Conservation (phyloP, 2,113 vertebrate genomes). For the Sylvietta virens region DNA sequence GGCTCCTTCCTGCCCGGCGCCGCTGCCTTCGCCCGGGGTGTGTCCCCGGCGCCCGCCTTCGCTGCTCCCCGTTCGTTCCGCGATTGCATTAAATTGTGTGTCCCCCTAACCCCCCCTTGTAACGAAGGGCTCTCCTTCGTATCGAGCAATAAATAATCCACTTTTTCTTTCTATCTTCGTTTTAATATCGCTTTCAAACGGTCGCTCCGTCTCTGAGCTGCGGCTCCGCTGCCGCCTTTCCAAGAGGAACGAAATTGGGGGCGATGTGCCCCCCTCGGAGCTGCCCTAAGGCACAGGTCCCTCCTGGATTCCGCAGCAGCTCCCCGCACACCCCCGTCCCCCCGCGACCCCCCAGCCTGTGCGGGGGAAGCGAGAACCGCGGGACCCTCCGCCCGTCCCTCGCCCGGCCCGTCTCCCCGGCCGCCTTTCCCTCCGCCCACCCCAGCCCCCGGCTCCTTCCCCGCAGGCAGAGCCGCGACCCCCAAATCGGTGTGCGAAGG, state of each 20-base stretch:
- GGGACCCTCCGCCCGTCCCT: neutral
- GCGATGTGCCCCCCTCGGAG: neutral
- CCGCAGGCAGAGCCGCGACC: conserved; percentile 75
- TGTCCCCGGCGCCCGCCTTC: neutral
- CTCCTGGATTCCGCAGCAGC: neutral
- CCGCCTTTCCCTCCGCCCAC: neutral
- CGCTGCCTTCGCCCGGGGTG: neutral
- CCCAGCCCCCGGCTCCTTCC: neutral
- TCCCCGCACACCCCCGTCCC: neutral
- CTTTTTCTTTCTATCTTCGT: neutral
- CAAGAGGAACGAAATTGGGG: conserved; percentile 33
- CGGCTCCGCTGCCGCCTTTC: neutral
- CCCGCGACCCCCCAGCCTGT: neutral
- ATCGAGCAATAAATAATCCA: neutral
- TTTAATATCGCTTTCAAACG: neutral
- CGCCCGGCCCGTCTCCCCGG: neutral
- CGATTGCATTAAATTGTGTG: neutral
- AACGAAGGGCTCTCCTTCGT: neutral
- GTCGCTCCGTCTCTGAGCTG: neutral
- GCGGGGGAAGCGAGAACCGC: neutral
- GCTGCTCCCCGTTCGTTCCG: neutral
- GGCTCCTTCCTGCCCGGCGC: neutral
- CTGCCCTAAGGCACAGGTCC: neutral
- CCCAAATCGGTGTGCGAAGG: conserved; percentile 85
- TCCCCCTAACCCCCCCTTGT: neutral